Base-by-base conservation (phyloP, 2,113 vertebrate species). In the Bubo blakistoni region DNA sequence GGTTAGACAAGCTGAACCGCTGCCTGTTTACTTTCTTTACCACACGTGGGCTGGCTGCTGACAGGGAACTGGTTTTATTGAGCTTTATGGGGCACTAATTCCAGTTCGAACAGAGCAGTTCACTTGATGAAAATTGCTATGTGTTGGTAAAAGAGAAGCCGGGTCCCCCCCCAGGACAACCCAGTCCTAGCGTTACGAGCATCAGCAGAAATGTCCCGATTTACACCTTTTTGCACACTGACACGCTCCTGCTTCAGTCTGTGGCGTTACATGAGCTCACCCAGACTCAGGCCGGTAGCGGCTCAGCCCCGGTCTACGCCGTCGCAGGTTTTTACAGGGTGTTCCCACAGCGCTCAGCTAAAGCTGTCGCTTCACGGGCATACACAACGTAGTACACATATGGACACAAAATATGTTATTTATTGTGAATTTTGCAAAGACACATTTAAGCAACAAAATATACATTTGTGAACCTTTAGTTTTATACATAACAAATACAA, bases 401-500 rank as follows among this genome's bases (percentile, higher is more conserved):
- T 62, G 96, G 98, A 98, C 98, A 98, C 98, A 98, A 98, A 98
- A 98, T 98, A 98, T 98, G 97, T 98, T 98, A 97, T 98, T 98
- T 98, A 98, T 98, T 98, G 98, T 98, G 97, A 98, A 98, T 97
- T 98, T 97, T 98, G 98, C 98, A 98, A 98, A 98, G 97, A 98
- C 98, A 98, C 98, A 84, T 97, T 98, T 97, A 98, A 98, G 98
- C 98, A 98, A 98, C 98, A 98, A 98, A 98, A 98, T 98, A 98
- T 98, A 98, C 98, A 98, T 98, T 98, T 98, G 96, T 98, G 97
- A 91, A 98, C 98, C 89, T 97, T 98, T 97, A 76, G 55, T 98
- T 98, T 98, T 98, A 98, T 98, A 98, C 98, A 98, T 97, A 98
- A 98, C 98, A 98, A 98, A 97, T 98, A 98, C 97, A 98, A 97